phyloP scores from a whole-genome alignment of 2,797 vertebrate species.

The Leptatherina wallacei region DNA sequence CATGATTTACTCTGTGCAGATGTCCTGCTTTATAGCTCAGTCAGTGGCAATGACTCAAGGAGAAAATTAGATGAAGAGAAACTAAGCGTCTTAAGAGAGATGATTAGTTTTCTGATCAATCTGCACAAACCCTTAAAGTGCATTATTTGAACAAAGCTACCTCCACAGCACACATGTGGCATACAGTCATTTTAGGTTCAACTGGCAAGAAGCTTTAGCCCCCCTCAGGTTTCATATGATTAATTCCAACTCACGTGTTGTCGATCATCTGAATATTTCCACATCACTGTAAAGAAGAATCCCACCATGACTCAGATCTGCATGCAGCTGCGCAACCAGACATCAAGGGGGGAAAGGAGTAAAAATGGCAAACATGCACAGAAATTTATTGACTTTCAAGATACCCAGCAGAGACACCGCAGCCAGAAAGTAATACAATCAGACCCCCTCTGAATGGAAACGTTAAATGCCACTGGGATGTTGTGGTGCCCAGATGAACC shows the following conservation, averaged over 20 bases:
- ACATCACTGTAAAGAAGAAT: constrained; percentile 49
- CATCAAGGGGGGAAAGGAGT: constrained; percentile 39
- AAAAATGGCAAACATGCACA: constrained; percentile 42
- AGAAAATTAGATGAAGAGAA: constrained; percentile 41
- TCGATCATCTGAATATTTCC: constrained; percentile 70
- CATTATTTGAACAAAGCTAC: constrained; percentile 40
- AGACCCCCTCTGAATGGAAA: constrained; percentile 63
- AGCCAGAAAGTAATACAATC: constrained; percentile 50
- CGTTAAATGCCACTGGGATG: constrained; percentile 37
- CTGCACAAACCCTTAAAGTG: constrained; percentile 37
- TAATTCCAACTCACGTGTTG: constrained; percentile 70
- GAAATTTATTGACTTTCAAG: constrained; percentile 38
- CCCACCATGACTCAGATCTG: constrained; percentile 65
- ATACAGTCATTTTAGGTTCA: constrained; percentile 37
- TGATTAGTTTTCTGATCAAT: constrained; percentile 40
- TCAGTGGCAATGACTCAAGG: constrained; percentile 37
- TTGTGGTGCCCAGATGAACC: constrained; percentile 55
- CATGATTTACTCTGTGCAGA: neutral
- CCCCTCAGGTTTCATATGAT: constrained; percentile 62
- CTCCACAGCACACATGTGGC: constrained; percentile 45
- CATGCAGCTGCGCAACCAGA: constrained; percentile 59
- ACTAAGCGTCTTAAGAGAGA: constrained; percentile 34
- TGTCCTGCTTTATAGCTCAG: constrained; percentile 28
- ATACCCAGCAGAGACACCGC: constrained; percentile 58
- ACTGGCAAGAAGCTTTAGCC: constrained; percentile 40